These are phyloP conservation scores for Bothrops jararaca DNA, from an alignment of 2,113 vertebrate species.

Conservation along the genomic window DNA sequence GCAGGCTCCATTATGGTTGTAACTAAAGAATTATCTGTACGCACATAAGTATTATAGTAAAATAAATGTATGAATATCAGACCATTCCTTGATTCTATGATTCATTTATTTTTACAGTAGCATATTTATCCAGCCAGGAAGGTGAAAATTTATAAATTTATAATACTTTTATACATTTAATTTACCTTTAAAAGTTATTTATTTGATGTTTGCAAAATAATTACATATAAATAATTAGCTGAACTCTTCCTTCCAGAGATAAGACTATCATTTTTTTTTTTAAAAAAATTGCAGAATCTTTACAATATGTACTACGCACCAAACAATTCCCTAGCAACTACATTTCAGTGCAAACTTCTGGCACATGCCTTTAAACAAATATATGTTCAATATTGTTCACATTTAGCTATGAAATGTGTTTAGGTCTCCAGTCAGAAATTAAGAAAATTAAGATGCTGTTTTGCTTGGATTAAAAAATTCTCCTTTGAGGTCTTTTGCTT, in stretches of 20 bases:
- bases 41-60: background rate
- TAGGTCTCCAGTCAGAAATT: constrained; percentile 15
- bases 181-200: background rate
- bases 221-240: background rate
- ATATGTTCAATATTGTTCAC: background rate
- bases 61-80: background rate
- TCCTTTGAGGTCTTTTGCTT: constrained; percentile 15
- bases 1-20: too few relatives aligned
- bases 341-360: constrained; percentile 13
- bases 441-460: constrained; percentile 28
- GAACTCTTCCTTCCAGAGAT: background rate
- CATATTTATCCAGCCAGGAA: too few relatives aligned
- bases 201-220: background rate
- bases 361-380: constrained; percentile 22
- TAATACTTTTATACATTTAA: background rate
- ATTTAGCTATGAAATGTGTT: background rate
- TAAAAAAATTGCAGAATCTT: background rate
- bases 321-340: constrained; percentile 20
- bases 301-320: background rate
- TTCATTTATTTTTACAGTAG: background rate
- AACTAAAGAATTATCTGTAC: background rate
- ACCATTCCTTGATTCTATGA: background rate
- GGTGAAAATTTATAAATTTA: background rate
- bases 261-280: background rate
- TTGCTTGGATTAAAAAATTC: background rate